Conservation (phyloP, 2,113 vertebrate species). For the Cochlearius cochlearius region DNA sequence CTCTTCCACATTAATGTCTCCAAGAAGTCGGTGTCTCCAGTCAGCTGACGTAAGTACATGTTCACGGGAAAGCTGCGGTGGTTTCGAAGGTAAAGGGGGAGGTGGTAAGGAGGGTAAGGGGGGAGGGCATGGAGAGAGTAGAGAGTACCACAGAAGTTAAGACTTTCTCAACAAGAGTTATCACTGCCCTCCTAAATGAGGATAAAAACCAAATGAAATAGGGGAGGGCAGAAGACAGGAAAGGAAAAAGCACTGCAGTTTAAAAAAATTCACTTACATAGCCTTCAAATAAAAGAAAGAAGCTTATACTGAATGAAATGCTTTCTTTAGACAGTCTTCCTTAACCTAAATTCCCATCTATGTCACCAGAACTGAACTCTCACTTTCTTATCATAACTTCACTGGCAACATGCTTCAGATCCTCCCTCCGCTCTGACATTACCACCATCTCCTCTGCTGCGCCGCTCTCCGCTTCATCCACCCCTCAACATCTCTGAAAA, state of each 20-base stretch:
- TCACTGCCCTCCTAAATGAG: neutral
- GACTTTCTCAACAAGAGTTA: neutral
- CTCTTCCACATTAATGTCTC: neutral
- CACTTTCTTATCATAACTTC: neutral
- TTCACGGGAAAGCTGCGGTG: neutral
- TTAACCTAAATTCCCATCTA: neutral
- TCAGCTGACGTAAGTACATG: neutral
- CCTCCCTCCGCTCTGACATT: neutral
- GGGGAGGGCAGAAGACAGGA: neutral
- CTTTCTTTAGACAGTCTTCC: neutral
- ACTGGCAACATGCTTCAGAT: neutral
- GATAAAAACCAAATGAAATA: neutral
- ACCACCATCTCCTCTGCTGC: neutral
- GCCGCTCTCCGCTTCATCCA: neutral
- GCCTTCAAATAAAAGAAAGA: neutral
- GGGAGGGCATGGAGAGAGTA: fast-evolving
- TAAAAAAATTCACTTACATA: neutral
- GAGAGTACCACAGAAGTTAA: neutral
- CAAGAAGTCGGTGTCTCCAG: neutral
- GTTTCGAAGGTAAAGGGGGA: neutral
- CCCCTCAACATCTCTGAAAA: neutral
- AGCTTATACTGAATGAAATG: neutral
- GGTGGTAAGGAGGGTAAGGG: no score
- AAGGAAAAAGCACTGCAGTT: neutral
- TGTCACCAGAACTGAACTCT: neutral